Conservation (phyloP, 2,797 vertebrate genomes). For the Xenops minutus region DNA sequence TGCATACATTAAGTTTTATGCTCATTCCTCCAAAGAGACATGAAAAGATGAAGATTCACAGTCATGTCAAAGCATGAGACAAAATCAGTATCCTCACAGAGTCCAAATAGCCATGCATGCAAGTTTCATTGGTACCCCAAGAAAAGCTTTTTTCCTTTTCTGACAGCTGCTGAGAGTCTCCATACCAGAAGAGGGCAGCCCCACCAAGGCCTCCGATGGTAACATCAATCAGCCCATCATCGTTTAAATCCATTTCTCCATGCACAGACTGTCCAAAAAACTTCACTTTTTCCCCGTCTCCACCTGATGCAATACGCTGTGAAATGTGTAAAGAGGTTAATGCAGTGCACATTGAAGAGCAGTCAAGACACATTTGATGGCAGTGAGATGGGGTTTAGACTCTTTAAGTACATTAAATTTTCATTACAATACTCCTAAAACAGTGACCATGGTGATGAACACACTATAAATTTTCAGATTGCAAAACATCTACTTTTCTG, state of each 20-base stretch:
- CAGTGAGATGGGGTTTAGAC: not conserved
- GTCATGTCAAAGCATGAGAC: not conserved
- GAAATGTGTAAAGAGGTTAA: constrained; percentile 12
- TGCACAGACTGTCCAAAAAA: constrained; percentile 98
- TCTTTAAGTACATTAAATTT: not conserved
- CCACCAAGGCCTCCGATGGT: constrained; percentile 95
- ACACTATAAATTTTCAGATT: not conserved
- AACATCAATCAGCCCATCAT: constrained; percentile 91
- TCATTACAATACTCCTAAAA: not conserved
- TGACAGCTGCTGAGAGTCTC: not conserved
- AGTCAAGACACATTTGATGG: not conserved
- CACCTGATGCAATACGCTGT: constrained; percentile 91
- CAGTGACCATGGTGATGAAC: not conserved
- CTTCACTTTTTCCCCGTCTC: constrained; percentile 89
- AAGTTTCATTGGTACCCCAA: not conserved
- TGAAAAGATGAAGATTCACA: not conserved
- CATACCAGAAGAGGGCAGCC: constrained; percentile 93
- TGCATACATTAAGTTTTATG: not conserved
- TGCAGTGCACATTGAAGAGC: not conserved
- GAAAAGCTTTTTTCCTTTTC: not conserved
- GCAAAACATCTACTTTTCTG: not conserved
- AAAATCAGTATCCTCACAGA: not conserved
- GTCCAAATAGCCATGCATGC: not conserved
- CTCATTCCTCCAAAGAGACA: not conserved
- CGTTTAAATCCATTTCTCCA: constrained; percentile 93